phyloP scores from a whole-genome alignment of 1,140 invertebrate species.

The Drosophila pectinifera region DNA sequence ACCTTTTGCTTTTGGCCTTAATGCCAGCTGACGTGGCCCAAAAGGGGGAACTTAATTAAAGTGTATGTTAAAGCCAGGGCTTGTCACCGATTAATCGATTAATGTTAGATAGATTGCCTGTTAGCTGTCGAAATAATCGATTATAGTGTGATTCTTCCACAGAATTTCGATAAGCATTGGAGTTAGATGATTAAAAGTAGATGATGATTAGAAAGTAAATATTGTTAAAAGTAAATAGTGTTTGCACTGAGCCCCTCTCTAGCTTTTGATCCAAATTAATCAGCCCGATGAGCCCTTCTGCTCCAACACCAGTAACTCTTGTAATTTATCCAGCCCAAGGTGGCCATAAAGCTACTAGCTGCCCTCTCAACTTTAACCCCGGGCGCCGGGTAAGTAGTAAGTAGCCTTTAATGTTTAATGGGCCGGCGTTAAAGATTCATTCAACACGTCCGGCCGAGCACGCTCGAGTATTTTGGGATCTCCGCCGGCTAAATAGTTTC shows the following conservation, averaged over 20 bases:
- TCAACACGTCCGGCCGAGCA: slow-evolving; percentile 2
- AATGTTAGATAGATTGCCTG: background rate
- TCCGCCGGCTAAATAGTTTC: slow-evolving; percentile 4
- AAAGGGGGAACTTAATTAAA: slow-evolving; percentile 66
- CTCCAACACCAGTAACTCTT: slow-evolving; percentile 1
- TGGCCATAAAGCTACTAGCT: slow-evolving; percentile 15
- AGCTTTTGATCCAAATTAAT: slow-evolving; percentile 4
- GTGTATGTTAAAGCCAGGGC: background rate
- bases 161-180: no score
- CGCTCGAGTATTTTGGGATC: background rate
- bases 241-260: background rate
- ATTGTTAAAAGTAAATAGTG: slow-evolving; percentile 1
- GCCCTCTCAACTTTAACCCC: slow-evolving; percentile 14
- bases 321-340: slow-evolving; percentile 17
- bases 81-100: background rate
- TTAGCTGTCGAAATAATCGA: background rate
- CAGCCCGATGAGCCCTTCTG: slow-evolving; percentile 14
- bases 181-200: no score
- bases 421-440: slow-evolving; percentile 13
- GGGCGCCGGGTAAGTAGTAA: slow-evolving; percentile 4
- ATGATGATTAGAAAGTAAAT: no score
- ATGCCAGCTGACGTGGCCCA: slow-evolving; percentile 58
- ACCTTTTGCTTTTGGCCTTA: slow-evolving; percentile 58
- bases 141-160: no score
- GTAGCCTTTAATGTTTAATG: slow-evolving; percentile 26